These are phyloP conservation scores for Pygocentrus nattereri DNA, from an alignment of 2,797 vertebrate genomes.

Conservation along the genomic window DNA sequence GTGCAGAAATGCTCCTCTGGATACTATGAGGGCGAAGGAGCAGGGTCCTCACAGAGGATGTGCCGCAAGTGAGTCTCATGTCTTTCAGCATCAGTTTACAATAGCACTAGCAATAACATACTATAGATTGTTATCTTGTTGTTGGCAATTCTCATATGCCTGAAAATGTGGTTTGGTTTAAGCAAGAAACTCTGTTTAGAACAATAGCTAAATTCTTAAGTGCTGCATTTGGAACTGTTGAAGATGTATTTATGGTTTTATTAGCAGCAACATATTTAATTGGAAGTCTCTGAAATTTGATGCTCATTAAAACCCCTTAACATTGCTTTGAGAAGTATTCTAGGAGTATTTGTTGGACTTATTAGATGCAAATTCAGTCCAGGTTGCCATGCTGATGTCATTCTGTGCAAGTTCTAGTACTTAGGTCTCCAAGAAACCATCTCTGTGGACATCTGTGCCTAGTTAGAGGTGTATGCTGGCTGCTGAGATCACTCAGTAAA, in stretches of 20 bases:
- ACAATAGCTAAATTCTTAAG: neutral
- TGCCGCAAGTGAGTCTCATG: constrained; percentile 82
- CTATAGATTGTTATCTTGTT: neutral
- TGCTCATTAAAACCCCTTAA: neutral
- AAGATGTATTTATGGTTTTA: too few species aligned
- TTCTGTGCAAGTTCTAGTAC: neutral
- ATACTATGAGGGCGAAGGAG: constrained; percentile 81
- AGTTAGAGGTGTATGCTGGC: constrained; percentile 14
- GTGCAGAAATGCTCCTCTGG: constrained; percentile 81
- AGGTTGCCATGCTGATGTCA: neutral
- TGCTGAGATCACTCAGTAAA: constrained; percentile 1
- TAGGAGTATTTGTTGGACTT: neutral
- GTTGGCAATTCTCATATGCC: neutral
- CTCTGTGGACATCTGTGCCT: constrained; percentile 15
- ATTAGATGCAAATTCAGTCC: neutral
- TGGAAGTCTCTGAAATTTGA: too few species aligned
- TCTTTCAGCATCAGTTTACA: neutral
- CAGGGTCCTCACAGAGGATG: constrained; percentile 81
- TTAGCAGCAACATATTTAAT: too few species aligned
- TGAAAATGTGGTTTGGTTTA: neutral
- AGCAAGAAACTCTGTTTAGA: neutral
- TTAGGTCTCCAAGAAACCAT: neutral
- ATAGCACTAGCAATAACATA: neutral
- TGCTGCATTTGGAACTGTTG: neutral
- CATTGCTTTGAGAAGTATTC: neutral